A percentile compares a stretch with the other conserved stretches of the same genome.
Conservation (phyloP, 2,888 invertebrate species). For the Uropetala carovei region DNA sequence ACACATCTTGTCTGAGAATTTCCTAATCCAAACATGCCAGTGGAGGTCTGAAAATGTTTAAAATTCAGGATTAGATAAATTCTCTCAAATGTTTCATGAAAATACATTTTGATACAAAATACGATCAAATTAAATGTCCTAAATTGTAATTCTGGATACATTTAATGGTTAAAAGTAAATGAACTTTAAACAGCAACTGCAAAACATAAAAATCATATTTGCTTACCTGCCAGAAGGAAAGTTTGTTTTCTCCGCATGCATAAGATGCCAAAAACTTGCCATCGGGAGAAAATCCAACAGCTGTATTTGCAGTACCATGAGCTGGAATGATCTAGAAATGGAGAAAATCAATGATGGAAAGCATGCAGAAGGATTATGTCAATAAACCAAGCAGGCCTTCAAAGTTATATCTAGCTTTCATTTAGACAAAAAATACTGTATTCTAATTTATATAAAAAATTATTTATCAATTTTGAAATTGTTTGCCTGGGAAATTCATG, state of each 20-base stretch:
- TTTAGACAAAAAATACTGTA: not conserved
- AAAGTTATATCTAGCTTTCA: not conserved
- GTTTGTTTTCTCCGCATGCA: constrained; percentile 93
- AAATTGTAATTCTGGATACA: not conserved
- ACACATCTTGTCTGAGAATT: constrained; percentile 97
- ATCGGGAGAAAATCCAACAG: constrained; percentile 96
- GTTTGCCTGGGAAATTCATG: too few relatives aligned
- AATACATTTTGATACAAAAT: not conserved
- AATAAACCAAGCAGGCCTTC: not conserved
- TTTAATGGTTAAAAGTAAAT: not conserved
- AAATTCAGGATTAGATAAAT: constrained; percentile 43
- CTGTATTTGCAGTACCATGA: constrained; percentile 92
- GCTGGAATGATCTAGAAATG: constrained; percentile 87
- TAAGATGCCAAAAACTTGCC: constrained; percentile 98
- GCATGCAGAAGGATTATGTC: not conserved
- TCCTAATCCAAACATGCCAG: constrained; percentile 97
- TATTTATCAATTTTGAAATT: not conserved
- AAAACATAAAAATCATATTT: constrained; percentile 69
- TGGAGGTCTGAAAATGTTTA: constrained; percentile 79
- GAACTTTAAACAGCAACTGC: not conserved
- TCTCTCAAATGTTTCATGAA: not conserved
- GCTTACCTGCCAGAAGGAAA: constrained; percentile 98
- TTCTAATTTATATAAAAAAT: not conserved
- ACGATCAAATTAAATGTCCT: not conserved
- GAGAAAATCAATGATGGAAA: constrained; percentile 59